A percentile compares a stretch with the other conserved stretches of the same genome.
These are phyloP conservation scores for Myiopsitta monachus DNA, from an alignment of 2,113 vertebrate species.

Conservation along the genomic window DNA sequence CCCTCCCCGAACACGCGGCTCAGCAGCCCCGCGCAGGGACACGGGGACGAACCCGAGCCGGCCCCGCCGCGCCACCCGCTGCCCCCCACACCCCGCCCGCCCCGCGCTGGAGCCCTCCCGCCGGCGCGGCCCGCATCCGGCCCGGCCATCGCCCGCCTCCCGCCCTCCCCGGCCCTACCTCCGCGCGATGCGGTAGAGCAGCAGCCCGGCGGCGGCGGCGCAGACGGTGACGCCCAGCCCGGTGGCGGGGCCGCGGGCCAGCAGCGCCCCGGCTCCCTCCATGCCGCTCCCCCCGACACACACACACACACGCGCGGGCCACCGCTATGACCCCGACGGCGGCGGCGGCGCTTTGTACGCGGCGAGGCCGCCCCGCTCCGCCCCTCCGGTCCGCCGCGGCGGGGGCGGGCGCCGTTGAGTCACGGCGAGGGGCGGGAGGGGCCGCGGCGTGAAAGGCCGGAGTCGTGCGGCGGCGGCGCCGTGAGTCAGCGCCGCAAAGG, in stretches of 20 bases:
- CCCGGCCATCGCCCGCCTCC: neutral
- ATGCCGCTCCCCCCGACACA: slow-evolving; percentile 69
- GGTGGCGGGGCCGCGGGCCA: slow-evolving; percentile 70
- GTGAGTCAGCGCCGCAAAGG: slow-evolving; percentile 21
- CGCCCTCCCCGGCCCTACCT: slow-evolving; percentile 70
- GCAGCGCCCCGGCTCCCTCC: slow-evolving; percentile 78
- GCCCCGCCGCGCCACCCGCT: too few species aligned
- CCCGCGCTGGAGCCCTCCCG: too few species aligned
- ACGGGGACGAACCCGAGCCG: too few species aligned
- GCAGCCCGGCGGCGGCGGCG: slow-evolving; percentile 80
- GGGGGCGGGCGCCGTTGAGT: neutral
- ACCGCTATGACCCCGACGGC: too few species aligned
- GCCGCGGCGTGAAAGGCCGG: slow-evolving; percentile 48
- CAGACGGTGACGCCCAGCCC: slow-evolving; percentile 83
- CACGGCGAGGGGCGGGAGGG: neutral
- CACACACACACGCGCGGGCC: too few species aligned
- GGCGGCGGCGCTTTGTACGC: too few species aligned
- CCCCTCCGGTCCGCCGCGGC: too few species aligned
- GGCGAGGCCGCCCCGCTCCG: too few species aligned
- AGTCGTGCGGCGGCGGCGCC: slow-evolving; percentile 26
- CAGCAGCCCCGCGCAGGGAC: neutral
- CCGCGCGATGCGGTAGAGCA: slow-evolving; percentile 82
- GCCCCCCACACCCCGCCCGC: too few species aligned
- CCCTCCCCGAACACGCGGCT: neutral
- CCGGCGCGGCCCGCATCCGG: neutral